Conservation (phyloP, 2,113 vertebrate species). For the Eurypyga helias region DNA sequence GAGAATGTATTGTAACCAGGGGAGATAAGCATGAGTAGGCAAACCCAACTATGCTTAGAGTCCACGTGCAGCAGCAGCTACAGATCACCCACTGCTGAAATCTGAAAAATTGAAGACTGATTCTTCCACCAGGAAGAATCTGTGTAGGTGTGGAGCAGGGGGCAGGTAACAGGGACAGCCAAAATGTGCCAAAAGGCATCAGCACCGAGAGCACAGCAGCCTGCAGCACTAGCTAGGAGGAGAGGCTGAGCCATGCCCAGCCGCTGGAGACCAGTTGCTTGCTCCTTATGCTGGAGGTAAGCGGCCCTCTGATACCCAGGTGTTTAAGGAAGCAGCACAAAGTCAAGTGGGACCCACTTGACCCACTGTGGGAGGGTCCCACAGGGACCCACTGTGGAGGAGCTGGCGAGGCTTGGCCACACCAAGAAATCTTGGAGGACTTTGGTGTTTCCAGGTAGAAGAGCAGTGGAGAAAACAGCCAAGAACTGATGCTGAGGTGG, state of each 20-base stretch:
- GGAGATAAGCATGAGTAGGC: conserved; percentile 37
- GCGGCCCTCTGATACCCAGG: neutral
- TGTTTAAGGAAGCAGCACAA: neutral
- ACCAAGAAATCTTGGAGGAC: neutral
- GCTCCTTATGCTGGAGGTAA: neutral
- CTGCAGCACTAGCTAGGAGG: neutral
- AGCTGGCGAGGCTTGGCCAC: neutral
- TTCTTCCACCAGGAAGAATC: neutral
- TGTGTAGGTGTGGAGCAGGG: neutral
- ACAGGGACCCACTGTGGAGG: neutral
- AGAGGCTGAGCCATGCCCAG: neutral
- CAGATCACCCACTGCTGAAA: neutral
- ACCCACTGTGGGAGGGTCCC: no score
- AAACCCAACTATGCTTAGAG: neutral
- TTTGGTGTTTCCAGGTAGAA: neutral
- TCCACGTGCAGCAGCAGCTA: neutral
- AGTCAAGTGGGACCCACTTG: neutral
- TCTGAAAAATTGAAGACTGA: neutral
- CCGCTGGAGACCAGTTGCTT: neutral
- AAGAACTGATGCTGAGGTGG: neutral
- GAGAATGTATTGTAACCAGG: conserved; percentile 2
- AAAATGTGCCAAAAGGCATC: neutral
- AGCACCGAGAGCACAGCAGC: neutral
- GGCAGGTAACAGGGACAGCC: neutral
- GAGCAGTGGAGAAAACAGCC: neutral